Evolutionary conservation across 2,888 invertebrate genomes (phyloP).

Genomic region (Tetramorium bicarinatum): DNA sequence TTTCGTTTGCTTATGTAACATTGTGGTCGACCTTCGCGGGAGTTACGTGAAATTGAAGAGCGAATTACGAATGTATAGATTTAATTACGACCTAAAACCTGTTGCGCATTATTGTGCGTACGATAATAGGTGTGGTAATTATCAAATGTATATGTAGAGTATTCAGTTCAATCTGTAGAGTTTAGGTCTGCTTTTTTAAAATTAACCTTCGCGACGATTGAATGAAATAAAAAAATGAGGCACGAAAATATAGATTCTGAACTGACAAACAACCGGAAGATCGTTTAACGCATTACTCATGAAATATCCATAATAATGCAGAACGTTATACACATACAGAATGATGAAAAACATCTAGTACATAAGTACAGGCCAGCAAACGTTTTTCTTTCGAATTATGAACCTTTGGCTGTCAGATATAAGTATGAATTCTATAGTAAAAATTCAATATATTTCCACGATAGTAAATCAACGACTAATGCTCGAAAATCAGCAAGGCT

Average conservation of each 20-base stretch:
- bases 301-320: slow-evolving; percentile 3
- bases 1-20: neutral
- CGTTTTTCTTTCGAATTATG: neutral
- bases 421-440: neutral
- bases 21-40: neutral
- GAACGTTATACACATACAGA: neutral
- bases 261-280: neutral
- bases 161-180: neutral
- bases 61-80: neutral
- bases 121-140: neutral
- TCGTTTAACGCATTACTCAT: neutral
- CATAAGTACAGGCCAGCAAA: neutral
- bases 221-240: neutral
- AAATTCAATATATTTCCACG: neutral
- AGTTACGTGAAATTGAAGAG: neutral
- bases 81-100: slow-evolving; percentile 1
- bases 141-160: neutral
- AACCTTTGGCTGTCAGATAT: neutral
- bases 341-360: neutral
- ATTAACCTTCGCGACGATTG: neutral
- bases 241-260: neutral
- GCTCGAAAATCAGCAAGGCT: neutral
- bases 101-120: neutral
- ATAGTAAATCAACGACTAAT: neutral
- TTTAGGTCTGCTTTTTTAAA: neutral